phyloP scores from a whole-genome alignment of 1,140 invertebrate genomes.

The Tetramorium alpestre region DNA sequence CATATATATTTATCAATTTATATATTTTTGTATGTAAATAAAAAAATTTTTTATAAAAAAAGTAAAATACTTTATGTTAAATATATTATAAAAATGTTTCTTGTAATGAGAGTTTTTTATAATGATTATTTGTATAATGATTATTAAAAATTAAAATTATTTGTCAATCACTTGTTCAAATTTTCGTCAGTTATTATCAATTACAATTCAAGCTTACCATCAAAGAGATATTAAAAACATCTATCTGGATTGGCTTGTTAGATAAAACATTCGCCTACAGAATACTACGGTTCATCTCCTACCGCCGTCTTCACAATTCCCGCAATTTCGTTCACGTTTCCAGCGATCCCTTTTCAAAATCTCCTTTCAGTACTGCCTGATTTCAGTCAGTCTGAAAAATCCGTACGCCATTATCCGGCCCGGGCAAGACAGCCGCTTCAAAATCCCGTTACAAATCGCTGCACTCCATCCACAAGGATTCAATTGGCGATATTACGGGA shows the following conservation, averaged over 20 bases:
- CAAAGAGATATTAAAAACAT: conserved; percentile 4
- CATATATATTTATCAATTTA: background rate
- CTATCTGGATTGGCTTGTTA: conserved; percentile 4
- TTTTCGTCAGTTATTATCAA: background rate
- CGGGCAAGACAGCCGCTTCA: conserved; percentile 61
- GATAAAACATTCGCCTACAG: conserved; percentile 13
- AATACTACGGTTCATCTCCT: conserved; percentile 19
- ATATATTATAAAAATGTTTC: background rate
- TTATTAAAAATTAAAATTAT: background rate
- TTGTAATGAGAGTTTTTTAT: background rate
- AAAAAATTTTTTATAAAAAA: no score
- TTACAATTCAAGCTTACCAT: background rate
- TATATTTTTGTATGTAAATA: background rate
- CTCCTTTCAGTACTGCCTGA: conserved; percentile 57
- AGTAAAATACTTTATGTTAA: no score
- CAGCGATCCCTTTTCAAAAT: conserved; percentile 65
- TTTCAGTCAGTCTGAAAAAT: conserved; percentile 69
- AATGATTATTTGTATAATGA: background rate
- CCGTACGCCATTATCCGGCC: conserved; percentile 61
- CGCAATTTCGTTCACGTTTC: conserved; percentile 21
- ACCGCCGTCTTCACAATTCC: conserved; percentile 1
- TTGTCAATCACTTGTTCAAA: background rate
- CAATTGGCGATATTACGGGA: conserved; percentile 71
- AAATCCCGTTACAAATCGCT: conserved; percentile 73
- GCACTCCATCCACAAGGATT: conserved; percentile 65